Evolutionary conservation across 2,888 invertebrate species (phyloP), one percentile per base, ranked within the genome.

Genomic region (Hyppa rectilinea): DNA sequence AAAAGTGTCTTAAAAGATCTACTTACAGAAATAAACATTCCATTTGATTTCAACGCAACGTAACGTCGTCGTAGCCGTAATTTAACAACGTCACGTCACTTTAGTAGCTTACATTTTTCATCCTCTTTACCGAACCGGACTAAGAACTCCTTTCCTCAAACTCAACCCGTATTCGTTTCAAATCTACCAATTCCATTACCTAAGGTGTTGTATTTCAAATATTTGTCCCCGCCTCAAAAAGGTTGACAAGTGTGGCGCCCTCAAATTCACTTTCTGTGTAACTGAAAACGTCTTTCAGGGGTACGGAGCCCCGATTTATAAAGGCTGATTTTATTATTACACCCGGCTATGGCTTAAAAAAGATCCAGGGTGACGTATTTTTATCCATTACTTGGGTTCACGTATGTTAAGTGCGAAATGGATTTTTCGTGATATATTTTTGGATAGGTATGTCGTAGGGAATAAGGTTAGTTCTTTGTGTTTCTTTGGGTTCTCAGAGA

Each of bases 291-390:
- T 53, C 38, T 81, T 77, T 56, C 70, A 49, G 34, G 14, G 66
- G 45, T 60, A 43, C 47, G 62, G 61, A 50, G 60, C 75, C 67
- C 58, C 58, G 81, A 63, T 66, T 72, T 68, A 71, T 65, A 81
- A 55, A 61, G 63, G 67, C 38, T 73, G 73, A 81, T 81, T 83
- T 74, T 81, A 76, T 82, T 82, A 83, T 76, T 71, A 78, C 52
- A 59, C 67, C 56, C 66, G n/a, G 6, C 43, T 31, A 64, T 50
- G 58, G 59, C 26, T 65, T 60, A 65, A 72, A 78, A 81, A 50
- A 76, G 66, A 65, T 53, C 58, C 17, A 9, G 38, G 20, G 56
- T 71, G 53, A 75, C 62, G 71, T 26, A 71, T 70, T 56, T 52
- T 63, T 62, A 61, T 62, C 59, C 62, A 66, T 80, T 80, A 55